phyloP scores from a whole-genome alignment of 1,140 invertebrate species.

The Trinorchestia longiramus region DNA sequence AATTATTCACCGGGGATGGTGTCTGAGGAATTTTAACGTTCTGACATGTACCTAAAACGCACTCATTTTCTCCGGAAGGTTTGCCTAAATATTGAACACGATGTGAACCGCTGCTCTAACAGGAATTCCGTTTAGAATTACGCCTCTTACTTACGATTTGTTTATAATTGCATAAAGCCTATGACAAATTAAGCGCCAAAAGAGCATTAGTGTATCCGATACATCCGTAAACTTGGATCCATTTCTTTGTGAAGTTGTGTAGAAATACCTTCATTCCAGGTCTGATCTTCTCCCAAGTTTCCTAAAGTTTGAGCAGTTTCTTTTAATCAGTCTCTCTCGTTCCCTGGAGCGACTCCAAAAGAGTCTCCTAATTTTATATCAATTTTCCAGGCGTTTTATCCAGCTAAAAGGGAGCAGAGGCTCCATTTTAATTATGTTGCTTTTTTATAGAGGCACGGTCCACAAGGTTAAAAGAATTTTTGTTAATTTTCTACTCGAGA shows the following conservation, averaged over 20 bases:
- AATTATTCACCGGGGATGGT: too few species aligned
- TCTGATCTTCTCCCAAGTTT: not conserved
- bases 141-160: not conserved
- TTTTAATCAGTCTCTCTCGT: not conserved
- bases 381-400: not conserved
- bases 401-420: not conserved
- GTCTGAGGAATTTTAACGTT: too few species aligned
- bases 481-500: not conserved
- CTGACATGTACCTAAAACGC: too few species aligned
- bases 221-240: not conserved
- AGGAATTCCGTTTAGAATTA: not conserved
- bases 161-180: not conserved
- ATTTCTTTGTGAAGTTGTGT: not conserved
- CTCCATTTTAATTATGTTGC: not conserved
- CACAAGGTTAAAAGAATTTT: not conserved
- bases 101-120: too few species aligned
- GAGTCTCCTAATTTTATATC: conserved; percentile 9
- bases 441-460: not conserved
- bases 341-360: not conserved
- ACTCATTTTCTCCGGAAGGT: too few species aligned
- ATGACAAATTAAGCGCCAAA: not conserved
- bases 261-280: not conserved
- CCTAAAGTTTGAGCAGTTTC: not conserved
- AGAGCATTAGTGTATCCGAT: not conserved
- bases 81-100: too few species aligned